Evolutionary conservation across 2,113 vertebrate genomes (phyloP), one percentile per base, ranked within the genome.

Genomic region (Lophotis ruficrista): DNA sequence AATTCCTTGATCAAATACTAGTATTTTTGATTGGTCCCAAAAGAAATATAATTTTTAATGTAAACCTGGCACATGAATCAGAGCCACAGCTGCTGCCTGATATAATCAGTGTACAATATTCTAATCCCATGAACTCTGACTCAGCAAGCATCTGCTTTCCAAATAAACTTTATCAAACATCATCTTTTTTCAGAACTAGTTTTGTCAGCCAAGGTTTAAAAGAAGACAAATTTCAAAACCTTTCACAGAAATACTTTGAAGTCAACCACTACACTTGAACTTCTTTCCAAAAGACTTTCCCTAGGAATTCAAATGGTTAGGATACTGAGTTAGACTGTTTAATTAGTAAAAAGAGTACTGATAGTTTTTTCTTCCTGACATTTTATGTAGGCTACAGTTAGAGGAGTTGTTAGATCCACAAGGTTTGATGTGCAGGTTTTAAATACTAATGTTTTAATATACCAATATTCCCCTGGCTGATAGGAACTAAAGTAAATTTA

Each of bases 1-100:
- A 92, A 83, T 89, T 96, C 96, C 88, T 95, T 93, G 92, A 96
- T 95, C 70, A 88, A 97, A 97, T 96, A 96, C 94, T 97, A 93
- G 75, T 94, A 87, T 84, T 97, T 97, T 96, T 95, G 54, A 97
- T 97, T 97, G 91, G 87, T 91, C 93, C 75, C 91, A 96, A 86
- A 94, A 97, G 96, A 97, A 96, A 83, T 90, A 90, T 56, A 47
- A 71, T 81, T 95, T 97, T 93, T 90, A 91, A 68, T 91, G n/a
- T 78, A 97, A 93, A 87, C 83, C 88, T 97, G 94, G 96, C 96
- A 93, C 93, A 91, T 12, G 76, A 87, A 90, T 81, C 76, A 94
- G 79, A 98, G 84, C 62, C 85, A 84, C 93, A 97, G 95, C 96
- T 98, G 95, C 94, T 96, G 50, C 72, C 75, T 92, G 83, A 92